A percentile compares a stretch with the other conserved stretches of the same genome.
These are phyloP conservation scores for Pterois miles DNA, from an alignment of 2,797 vertebrate species.

Conservation along the genomic window DNA sequence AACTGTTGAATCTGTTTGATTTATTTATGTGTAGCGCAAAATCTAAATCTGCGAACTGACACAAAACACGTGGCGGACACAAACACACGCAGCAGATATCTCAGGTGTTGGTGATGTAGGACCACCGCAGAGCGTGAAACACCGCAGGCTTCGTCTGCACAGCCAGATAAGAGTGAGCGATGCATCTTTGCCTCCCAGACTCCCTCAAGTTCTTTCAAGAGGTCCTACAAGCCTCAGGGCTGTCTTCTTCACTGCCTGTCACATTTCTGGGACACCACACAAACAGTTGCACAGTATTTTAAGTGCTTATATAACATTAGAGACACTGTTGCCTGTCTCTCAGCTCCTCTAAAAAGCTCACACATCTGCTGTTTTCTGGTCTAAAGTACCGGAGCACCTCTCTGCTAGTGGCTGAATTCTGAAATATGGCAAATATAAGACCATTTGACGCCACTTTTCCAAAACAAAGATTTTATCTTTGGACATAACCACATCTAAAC, in stretches of 20 bases:
- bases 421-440: not conserved
- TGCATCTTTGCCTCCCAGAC: conserved; percentile 17
- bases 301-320: not conserved
- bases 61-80: not conserved
- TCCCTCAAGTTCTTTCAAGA: conserved; percentile 17
- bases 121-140: not conserved
- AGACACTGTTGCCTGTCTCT: not conserved
- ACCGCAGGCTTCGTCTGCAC: conserved; percentile 22
- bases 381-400: not conserved
- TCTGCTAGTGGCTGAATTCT: not conserved
- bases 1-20: not conserved
- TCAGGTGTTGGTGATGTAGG: not conserved
- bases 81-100: not conserved
- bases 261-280: conserved; percentile 28
- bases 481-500: not conserved
- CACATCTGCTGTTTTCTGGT: conserved; percentile 10
- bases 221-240: conserved; percentile 4
- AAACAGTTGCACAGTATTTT: not conserved
- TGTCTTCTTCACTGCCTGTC: conserved; percentile 21
- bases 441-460: not conserved
- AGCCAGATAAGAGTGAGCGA: conserved; percentile 17
- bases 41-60: not conserved
- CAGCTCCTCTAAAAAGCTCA: not conserved
- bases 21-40: not conserved
- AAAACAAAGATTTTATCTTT: not conserved